These are phyloP conservation scores for Siderastrea radians DNA, from an alignment of 92 coral and sea anemone genomes.

Conservation along the genomic window DNA sequence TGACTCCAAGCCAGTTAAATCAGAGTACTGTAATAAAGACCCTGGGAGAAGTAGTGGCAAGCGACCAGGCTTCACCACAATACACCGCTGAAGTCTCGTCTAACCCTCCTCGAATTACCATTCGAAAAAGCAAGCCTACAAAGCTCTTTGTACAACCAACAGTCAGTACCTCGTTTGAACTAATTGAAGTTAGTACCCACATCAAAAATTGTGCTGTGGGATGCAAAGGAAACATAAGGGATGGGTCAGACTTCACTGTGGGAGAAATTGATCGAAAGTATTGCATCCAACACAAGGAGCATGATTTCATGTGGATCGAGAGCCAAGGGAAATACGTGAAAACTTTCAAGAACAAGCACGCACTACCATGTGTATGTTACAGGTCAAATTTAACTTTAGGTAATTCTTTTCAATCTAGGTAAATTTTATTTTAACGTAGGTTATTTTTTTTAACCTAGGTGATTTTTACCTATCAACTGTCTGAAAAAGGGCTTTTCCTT, in stretches of 20 bases:
- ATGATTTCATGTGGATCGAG: constrained; percentile 59
- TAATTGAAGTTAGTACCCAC: constrained; percentile 43
- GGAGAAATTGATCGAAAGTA: background rate
- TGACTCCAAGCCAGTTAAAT: background rate
- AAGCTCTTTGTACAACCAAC: constrained; percentile 67
- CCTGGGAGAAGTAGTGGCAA: constrained; percentile 23
- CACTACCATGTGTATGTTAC: constrained; percentile 51
- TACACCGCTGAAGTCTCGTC: constrained; percentile 42
- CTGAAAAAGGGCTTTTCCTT: too few species aligned
- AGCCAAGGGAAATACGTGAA: constrained; percentile 45
- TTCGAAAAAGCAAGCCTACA: constrained; percentile 39
- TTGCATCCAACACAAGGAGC: constrained; percentile 69
- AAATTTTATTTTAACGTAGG: too few species aligned
- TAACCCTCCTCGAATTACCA: constrained; percentile 47
- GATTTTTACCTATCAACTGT: too few species aligned
- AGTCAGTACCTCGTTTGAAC: constrained; percentile 56
- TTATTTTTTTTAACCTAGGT: too few species aligned
- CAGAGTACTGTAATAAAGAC: background rate
- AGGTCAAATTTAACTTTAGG: too few species aligned
- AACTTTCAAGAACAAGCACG: constrained; percentile 74
- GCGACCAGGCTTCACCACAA: background rate
- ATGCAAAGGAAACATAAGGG: background rate
- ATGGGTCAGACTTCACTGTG: background rate
- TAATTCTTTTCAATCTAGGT: too few species aligned
- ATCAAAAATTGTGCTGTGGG: constrained; percentile 69